Evolutionary conservation across 1,140 invertebrate genomes (phyloP).

Genomic region (Dicyema japonicum): DNA sequence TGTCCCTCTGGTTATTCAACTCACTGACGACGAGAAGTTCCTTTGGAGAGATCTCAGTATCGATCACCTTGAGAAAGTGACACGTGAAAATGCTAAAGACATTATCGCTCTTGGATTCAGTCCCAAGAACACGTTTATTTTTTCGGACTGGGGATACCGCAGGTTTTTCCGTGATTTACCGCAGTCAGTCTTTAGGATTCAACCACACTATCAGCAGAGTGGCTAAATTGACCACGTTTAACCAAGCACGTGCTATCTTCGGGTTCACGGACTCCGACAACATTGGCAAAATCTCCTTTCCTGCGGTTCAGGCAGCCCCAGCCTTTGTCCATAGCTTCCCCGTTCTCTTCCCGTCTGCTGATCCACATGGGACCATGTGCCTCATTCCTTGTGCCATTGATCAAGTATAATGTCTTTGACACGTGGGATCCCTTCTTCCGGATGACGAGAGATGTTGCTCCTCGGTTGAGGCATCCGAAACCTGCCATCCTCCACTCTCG

Average conservation of each 20-base stretch:
- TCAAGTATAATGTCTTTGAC: slow-evolving; percentile 33
- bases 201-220: slow-evolving; percentile 65
- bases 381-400: slow-evolving; percentile 94
- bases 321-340: slow-evolving; percentile 76
- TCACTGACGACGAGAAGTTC: slow-evolving; percentile 93
- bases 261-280: slow-evolving; percentile 71
- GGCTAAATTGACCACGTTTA: slow-evolving; percentile 66
- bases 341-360: slow-evolving; percentile 42
- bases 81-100: slow-evolving; percentile 69
- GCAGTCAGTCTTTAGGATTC: slow-evolving; percentile 38
- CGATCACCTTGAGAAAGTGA: slow-evolving; percentile 50
- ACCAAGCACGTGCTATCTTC: slow-evolving; percentile 66
- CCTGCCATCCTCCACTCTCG: slow-evolving; percentile 67
- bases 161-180: slow-evolving; percentile 27
- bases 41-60: slow-evolving; percentile 75
- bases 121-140: slow-evolving; percentile 75
- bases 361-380: slow-evolving; percentile 34
- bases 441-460: slow-evolving; percentile 82
- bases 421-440: slow-evolving; percentile 94
- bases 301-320: slow-evolving; percentile 72
- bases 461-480: slow-evolving; percentile 47
- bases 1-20: slow-evolving; percentile 68
- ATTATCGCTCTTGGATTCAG: slow-evolving; percentile 94
- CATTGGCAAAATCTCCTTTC: slow-evolving; percentile 84
- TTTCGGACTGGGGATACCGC: slow-evolving; percentile 66